Base-by-base conservation (phyloP, 2,888 invertebrate species). In the Orthosia gracilis region DNA sequence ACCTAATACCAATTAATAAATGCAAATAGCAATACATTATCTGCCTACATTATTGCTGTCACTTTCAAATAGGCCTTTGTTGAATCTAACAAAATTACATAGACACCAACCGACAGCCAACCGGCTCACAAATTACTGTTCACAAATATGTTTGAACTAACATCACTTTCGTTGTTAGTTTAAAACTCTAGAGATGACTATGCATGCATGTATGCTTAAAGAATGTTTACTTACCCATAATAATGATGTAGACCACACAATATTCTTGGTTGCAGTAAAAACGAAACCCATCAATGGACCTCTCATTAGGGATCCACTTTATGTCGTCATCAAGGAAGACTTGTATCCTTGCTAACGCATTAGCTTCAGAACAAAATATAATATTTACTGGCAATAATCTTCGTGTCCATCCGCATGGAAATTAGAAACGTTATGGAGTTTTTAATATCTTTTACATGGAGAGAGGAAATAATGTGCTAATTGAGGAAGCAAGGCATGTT, bases 231-330 rank as follows among this genome's bases (percentile, higher is more conserved):
- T 57, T 73, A 68, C 40, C 52, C 62, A 40, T 74, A 52, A 62
- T 76, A 76, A 73, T 73, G 63, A 66, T 64, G 70, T 69, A 74
- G 80, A 79, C 85, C 79, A 79, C 85, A 84, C 77, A 77, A 75
- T 80, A 76, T 73, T 73, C 58, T 73, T 66, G 78, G 52, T 75
- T 47, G 67, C 66, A 68, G 63, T 75, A 82, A 80, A 83, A 84
- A 82, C 81, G 61, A 76, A 78, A 69, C 71, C 78, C 83, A 85
- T 87, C 77, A 87, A 83, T 83, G 80, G 82, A 61, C 65, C 45
- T 67, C 70, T 77, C 83, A 83, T 88, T 85, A 87, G 52, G 67
- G 70, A 61, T 26, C 65, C 63, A 55, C 67, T 79, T 77, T 66
- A 83, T 80, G 71, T 71, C 82, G 66, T 78, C 78, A 77, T 83